Base-by-base conservation (phyloP, 2,113 vertebrate species). In the Xyrauchen texanus region DNA sequence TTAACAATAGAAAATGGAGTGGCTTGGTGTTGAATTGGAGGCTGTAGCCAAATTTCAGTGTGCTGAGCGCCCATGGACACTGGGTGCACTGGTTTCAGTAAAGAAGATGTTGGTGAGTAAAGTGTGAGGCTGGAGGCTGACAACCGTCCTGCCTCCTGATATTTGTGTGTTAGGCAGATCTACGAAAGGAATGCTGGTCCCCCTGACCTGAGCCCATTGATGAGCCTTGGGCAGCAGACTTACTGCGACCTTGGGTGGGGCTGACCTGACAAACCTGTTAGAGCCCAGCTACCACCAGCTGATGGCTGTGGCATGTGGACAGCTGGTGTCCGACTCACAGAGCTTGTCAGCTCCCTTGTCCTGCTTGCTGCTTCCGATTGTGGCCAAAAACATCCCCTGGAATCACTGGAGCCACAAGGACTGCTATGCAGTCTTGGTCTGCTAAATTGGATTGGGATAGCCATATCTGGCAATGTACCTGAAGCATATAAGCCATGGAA, bases 1-100 rank as follows among this genome's bases (percentile, higher is more conserved):
- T n/a, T n/a, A n/a, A n/a, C n/a, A n/a, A n/a, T 42, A 5, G 52
- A 53, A 53, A 53, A 7, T 53, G 52, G 52, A 10, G 52, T 53
- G 52, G 52, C 52, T 53, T 53, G 52, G 52, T 7, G 6, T 10
- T 53, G 52, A 53, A 53, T 10, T 53, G 52, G 52, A 53, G 52
- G 5, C 52, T 64, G 62, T 65, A 65, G 7, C 42, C 2, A 4
- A 65, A 45, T 12, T 66, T 42, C n/a, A n/a, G n/a, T n/a, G n/a
- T n/a, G n/a, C n/a, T n/a, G n/a, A n/a, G n/a, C n/a, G n/a, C n/a
- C 42, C 63, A 66, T 45, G 63, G 63, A 13, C 42, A 65, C 45
- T 66, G 44, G 4, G 64, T 46, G 0, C n/a, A n/a, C n/a, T n/a
- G n/a, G n/a, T n/a, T n/a, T n/a, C n/a, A n/a, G n/a, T n/a, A n/a